Conservation (phyloP, 1,140 invertebrate genomes). For the Mactra quadrangularis region DNA sequence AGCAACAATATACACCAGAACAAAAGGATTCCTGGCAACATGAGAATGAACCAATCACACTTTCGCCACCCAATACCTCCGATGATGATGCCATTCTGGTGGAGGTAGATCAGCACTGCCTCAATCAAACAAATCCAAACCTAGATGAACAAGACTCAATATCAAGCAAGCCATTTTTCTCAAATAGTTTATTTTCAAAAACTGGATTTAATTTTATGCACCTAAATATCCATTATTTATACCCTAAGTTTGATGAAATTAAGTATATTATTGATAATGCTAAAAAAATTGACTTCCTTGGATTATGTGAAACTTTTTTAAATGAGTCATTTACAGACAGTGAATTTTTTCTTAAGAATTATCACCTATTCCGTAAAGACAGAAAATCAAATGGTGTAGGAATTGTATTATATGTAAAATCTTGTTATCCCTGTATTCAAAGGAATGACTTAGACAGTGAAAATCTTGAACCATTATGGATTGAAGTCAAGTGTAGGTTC, state of each 20-base stretch:
- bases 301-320: slow-evolving; percentile 12
- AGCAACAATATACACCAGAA: too few species aligned
- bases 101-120: too few species aligned
- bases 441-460: neutral
- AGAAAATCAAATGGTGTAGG: neutral
- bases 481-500: too few species aligned
- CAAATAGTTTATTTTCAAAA: slow-evolving; percentile 9
- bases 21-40: too few species aligned
- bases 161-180: too few species aligned
- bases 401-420: slow-evolving; percentile 1
- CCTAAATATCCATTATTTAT: neutral
- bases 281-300: neutral
- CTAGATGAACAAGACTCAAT: too few species aligned
- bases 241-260: neutral
- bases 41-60: too few species aligned
- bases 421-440: neutral
- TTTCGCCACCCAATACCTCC: too few species aligned
- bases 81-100: too few species aligned
- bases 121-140: too few species aligned
- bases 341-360: neutral
- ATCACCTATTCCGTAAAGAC: slow-evolving; percentile 2
- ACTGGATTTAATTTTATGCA: slow-evolving; percentile 4
- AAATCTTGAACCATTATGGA: neutral
- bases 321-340: slow-evolving; percentile 13
- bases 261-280: neutral